These are phyloP conservation scores for Mormyrops attenuatus DNA, from an alignment of 2,797 vertebrate genomes.

Conservation along the genomic window DNA sequence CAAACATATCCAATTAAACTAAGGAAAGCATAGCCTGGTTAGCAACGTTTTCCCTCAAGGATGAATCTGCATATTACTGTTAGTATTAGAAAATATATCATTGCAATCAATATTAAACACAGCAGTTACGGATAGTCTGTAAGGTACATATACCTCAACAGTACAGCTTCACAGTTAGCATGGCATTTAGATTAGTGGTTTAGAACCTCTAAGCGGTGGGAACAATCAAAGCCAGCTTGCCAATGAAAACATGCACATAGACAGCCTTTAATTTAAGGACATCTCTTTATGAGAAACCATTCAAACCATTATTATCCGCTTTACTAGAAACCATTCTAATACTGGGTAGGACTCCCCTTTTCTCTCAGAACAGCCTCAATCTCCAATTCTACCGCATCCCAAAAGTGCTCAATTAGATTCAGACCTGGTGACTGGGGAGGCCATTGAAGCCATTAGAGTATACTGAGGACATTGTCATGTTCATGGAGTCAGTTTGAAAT, in stretches of 20 bases:
- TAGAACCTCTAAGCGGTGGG: not conserved
- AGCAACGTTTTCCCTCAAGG: not conserved
- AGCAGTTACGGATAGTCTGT: not conserved
- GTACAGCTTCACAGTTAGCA: not conserved
- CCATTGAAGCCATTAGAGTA: not conserved
- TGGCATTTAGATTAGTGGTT: not conserved
- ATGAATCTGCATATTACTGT: not conserved
- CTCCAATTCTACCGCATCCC: not conserved
- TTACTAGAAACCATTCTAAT: not conserved
- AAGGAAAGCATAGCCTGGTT: not conserved
- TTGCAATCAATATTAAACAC: not conserved
- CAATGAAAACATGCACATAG: not conserved
- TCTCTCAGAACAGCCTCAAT: not conserved
- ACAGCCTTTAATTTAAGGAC: not conserved
- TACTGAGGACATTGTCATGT: not conserved
- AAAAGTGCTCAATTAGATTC: not conserved
- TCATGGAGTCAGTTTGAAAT: not conserved
- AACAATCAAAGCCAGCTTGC: not conserved
- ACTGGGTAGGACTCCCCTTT: not conserved
- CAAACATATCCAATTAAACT: not conserved
- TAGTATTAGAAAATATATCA: not conserved
- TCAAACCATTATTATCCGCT: not conserved
- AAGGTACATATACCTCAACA: not conserved
- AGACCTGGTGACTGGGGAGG: not conserved
- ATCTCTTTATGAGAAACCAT: not conserved